These are phyloP conservation scores for Vultur gryphus DNA, from an alignment of 2,797 vertebrate genomes.

Conservation along the genomic window DNA sequence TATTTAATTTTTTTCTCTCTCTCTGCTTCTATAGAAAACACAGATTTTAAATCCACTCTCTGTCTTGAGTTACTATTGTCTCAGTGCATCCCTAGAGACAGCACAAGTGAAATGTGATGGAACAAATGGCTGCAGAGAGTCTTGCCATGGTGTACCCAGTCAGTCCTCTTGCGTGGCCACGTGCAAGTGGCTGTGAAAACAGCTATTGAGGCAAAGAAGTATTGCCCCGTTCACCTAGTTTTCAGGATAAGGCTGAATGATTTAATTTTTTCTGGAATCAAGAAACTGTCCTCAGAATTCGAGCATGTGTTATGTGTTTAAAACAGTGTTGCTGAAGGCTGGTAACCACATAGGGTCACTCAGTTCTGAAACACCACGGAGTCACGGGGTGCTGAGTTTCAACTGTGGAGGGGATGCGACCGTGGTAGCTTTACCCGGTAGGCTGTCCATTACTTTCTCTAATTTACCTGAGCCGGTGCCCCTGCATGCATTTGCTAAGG, in stretches of 20 bases:
- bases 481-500: neutral
- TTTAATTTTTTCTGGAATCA: neutral
- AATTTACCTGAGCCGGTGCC: neutral
- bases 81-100: neutral
- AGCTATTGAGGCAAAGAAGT: neutral
- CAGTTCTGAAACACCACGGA: neutral
- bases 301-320: neutral
- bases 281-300: neutral
- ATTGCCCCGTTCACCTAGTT: neutral
- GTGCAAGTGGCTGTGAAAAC: neutral
- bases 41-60: neutral
- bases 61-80: neutral
- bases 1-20: neutral
- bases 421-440: rapidly evolving
- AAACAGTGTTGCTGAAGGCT: neutral
- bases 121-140: neutral
- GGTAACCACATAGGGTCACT: neutral
- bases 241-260: neutral
- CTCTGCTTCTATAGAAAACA: neutral
- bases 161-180: neutral
- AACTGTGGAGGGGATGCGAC: rapidly evolving
- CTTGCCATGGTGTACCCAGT: neutral
- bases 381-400: rapidly evolving
- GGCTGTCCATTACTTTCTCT: neutral
- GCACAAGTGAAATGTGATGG: neutral